Conservation (phyloP, 1,140 invertebrate genomes). For the Cherax destructor region DNA sequence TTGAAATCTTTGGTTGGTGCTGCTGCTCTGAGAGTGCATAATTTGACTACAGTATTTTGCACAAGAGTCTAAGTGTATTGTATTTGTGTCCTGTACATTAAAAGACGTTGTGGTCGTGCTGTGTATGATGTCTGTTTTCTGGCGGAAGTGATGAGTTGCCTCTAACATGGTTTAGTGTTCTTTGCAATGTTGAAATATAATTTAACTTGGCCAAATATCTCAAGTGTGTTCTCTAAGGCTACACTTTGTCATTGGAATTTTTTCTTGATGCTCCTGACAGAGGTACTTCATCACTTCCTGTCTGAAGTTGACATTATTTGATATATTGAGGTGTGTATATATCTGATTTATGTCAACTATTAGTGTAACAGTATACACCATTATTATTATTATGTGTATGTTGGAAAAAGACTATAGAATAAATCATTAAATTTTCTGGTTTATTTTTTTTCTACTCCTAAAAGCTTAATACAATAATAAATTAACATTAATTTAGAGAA, state of each 20-base stretch:
- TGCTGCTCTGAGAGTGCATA: background rate
- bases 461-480: too few relatives aligned
- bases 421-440: slow-evolving; percentile 27
- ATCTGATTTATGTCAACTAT: slow-evolving; percentile 32
- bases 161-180: background rate
- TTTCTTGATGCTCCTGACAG: background rate
- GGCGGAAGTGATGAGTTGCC: background rate
- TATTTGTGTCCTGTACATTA: slow-evolving; percentile 18
- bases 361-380: slow-evolving; percentile 15
- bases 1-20: background rate
- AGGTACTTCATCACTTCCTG: background rate
- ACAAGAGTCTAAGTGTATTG: slow-evolving; percentile 25
- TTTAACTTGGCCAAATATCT: background rate
- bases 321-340: slow-evolving; percentile 24
- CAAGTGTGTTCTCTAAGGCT: background rate
- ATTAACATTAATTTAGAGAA: too few relatives aligned
- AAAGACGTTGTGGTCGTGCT: slow-evolving; percentile 18
- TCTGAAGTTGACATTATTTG: slow-evolving; percentile 27
- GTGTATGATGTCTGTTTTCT: slow-evolving; percentile 7
- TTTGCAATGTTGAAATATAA: background rate
- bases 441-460: background rate
- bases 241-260: background rate
- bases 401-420: slow-evolving; percentile 29
- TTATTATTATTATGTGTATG: slow-evolving; percentile 14
- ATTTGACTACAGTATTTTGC: background rate